Evolutionary conservation across 1,140 invertebrate genomes (phyloP), one percentile per base, ranked within the genome.

Genomic region (Druon quercuslanigerum): DNA sequence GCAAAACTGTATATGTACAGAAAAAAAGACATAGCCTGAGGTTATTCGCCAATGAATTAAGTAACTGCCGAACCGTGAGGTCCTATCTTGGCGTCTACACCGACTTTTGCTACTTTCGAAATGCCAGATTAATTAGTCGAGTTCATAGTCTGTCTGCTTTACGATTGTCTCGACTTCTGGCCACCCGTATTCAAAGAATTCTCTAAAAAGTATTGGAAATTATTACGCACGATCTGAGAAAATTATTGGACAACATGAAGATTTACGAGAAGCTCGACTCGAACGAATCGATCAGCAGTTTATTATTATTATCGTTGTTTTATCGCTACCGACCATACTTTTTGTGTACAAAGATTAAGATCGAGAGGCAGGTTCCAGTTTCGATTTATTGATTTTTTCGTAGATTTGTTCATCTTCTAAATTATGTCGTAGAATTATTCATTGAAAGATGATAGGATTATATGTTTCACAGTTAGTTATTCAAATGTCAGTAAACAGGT

Each of bases 41-140:
- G 57, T 60, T 60, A 33, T 33, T 66, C 52, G 52, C 52, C 52
- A 54, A 54, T 54, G 52, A 54, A 54, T 54, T 54, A 54, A 54
- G 52, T 54, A 54, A 54, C 52, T 54, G 17, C 52, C 52, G 7
- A 46, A 46, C 40, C 40, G 40, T 46, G 40, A 46, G 40, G 40
- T 46, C 40, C 40, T 46, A 46, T 9, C 57, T 74, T 56, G 50
- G 25, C 17, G 73, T 74, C 73, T 66, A 19, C 57, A 54, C n/a
- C 54, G 46, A 73, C 74, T 74, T 60, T 73, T 60, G 73, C 76
- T 40, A 66, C 60, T 80, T 78, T 82, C 75, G 81, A 87, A 86
- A 86, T 82, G 83, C 82, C 82, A 80, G 81, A 87, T 84, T 87
- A 86, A 88, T 87, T 87, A 86, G 82, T 79, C 82, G 83, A 86